phyloP scores from a whole-genome alignment of 2,797 vertebrate genomes.

The Apogon hyalosoma region DNA sequence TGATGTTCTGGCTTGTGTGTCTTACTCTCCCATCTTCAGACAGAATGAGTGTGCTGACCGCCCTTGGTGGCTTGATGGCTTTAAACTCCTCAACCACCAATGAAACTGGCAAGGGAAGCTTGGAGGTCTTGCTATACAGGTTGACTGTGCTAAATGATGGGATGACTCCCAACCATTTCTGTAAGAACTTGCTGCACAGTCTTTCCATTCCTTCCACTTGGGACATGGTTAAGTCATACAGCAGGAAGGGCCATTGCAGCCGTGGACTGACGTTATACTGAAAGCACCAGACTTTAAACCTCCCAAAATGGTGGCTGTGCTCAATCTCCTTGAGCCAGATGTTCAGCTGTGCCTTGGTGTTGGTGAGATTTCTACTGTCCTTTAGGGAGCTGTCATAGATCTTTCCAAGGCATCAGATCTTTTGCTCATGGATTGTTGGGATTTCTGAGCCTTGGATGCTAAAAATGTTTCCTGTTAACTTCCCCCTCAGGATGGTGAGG shows the following conservation, averaged over 20 bases:
- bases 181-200: background rate
- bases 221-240: background rate
- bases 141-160: no score
- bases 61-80: no score
- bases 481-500: background rate
- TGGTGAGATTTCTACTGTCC: background rate
- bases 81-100: no score
- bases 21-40: no score
- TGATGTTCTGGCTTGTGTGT: no score
- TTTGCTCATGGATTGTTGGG: background rate
- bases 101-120: no score
- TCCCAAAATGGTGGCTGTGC: background rate
- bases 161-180: no score
- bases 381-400: no score
- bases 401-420: background rate
- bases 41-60: no score
- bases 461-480: background rate
- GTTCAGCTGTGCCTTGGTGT: background rate
- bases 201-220: conserved; percentile 1
- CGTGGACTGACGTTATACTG: background rate
- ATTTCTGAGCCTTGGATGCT: background rate
- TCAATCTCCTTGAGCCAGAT: background rate
- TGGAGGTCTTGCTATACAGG: no score
- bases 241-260: background rate
- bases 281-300: background rate